phyloP scores from a whole-genome alignment of 2,797 vertebrate genomes.

The Mareca penelope region DNA sequence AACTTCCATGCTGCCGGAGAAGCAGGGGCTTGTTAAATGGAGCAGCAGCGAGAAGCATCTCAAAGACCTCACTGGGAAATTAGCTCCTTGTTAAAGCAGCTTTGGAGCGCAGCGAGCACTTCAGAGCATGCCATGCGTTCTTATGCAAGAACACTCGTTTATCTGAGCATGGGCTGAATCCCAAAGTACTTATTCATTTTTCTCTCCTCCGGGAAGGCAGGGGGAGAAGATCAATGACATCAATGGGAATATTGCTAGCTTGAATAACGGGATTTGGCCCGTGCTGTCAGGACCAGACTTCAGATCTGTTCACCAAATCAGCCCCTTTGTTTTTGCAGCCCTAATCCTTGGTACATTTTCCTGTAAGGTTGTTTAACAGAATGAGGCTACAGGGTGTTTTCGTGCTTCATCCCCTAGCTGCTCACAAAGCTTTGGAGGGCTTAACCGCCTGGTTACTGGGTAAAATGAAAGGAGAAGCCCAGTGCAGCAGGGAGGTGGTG shows the following conservation, averaged over 20 bases:
- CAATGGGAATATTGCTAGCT: slow-evolving; percentile 47
- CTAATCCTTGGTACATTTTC: slow-evolving; percentile 56
- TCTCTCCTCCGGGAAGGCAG: neutral
- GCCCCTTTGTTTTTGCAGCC: slow-evolving; percentile 36
- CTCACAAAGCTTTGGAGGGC: neutral
- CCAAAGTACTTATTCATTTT: slow-evolving; percentile 48
- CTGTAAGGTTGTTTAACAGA: slow-evolving; percentile 28
- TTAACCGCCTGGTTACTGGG: slow-evolving; percentile 2
- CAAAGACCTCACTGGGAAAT: slow-evolving; percentile 45
- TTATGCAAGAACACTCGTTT: slow-evolving; percentile 34
- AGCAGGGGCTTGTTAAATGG: slow-evolving; percentile 3
- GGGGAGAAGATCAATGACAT: slow-evolving; percentile 45
- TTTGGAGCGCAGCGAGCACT: neutral
- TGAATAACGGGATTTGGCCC: slow-evolving; percentile 62
- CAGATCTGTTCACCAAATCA: slow-evolving; percentile 26
- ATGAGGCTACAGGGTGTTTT: slow-evolving; percentile 22
- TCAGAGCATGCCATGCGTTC: slow-evolving; percentile 17
- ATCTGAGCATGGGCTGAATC: slow-evolving; percentile 52
- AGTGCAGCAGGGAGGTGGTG: neutral
- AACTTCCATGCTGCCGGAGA: neutral
- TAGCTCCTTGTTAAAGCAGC: neutral
- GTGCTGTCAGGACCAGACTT: slow-evolving; percentile 46
- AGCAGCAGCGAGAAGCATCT: neutral
- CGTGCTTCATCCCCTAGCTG: neutral
- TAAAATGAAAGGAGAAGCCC: neutral